These are phyloP conservation scores for Mycalesis mineus DNA, from an alignment of 2,888 invertebrate genomes.

Conservation along the genomic window DNA sequence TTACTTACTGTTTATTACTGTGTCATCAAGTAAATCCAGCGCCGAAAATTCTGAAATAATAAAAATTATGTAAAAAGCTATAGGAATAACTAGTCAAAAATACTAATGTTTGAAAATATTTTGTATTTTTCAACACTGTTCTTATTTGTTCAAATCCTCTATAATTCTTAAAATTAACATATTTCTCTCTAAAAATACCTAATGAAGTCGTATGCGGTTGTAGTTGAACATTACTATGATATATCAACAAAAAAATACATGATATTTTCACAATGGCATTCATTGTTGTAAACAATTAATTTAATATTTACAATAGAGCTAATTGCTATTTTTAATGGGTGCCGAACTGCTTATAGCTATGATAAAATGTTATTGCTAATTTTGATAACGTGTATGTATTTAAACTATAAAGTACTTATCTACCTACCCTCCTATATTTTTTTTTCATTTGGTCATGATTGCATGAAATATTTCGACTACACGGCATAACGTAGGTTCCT, in stretches of 20 bases:
- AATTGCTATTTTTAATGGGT: background rate
- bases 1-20: conserved; percentile 18
- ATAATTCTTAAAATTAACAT: too few relatives aligned
- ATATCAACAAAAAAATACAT: conserved; percentile 5
- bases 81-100: background rate
- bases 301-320: background rate
- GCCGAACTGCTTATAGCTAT: background rate
- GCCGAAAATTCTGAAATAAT: conserved; percentile 23
- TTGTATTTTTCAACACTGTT: too few relatives aligned
- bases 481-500: background rate
- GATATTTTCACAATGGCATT: background rate
- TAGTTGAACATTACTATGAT: conserved; percentile 1
- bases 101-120: background rate
- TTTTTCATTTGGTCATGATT: too few relatives aligned
- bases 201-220: conserved; percentile 10
- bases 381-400: too few relatives aligned
- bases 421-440: too few relatives aligned
- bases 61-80: conserved; percentile 5
- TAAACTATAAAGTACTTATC: too few relatives aligned
- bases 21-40: conserved; percentile 9
- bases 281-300: conserved; percentile 12
- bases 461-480: too few relatives aligned
- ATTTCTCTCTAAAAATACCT: conserved; percentile 9
- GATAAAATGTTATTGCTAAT: too few relatives aligned
- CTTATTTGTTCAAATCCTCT: too few relatives aligned